These are phyloP conservation scores for Drosophila ambigua DNA, from an alignment of 1,140 invertebrate genomes.

Conservation along the genomic window DNA sequence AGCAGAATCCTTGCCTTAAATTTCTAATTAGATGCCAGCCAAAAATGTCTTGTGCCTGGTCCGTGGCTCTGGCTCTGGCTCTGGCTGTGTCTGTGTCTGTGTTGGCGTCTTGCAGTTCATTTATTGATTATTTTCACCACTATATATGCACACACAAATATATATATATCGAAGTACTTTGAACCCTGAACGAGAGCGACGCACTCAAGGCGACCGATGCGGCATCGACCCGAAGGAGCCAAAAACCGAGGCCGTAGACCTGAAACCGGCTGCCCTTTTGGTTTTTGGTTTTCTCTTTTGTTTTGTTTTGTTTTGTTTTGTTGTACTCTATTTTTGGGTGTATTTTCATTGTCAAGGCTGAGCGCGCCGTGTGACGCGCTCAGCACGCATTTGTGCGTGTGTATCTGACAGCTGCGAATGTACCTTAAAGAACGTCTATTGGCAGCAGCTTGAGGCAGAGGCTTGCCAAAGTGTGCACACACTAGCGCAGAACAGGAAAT, in stretches of 20 bases:
- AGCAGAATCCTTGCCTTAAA: conserved; percentile 45
- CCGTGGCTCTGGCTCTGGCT: conserved; percentile 9
- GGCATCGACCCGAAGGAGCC: background rate
- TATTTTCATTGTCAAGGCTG: conserved; percentile 68
- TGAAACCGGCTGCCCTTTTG: conserved; percentile 44
- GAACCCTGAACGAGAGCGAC: conserved; percentile 34
- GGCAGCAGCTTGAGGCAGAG: background rate
- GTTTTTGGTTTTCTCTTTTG: background rate
- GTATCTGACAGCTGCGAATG: conserved; percentile 25
- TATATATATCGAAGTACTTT: conserved; percentile 21
- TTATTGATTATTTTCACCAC: conserved; percentile 53
- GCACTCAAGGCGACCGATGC: conserved; percentile 20
- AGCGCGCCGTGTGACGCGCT: conserved; percentile 21
- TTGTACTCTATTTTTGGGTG: conserved; percentile 4
- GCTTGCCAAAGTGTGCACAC: too few species aligned
- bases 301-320: background rate
- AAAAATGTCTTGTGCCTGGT: conserved; percentile 1
- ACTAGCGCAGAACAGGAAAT: too few species aligned
- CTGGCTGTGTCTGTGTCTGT: background rate
- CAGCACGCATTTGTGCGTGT: conserved; percentile 51
- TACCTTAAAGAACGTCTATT: conserved; percentile 1
- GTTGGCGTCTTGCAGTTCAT: conserved; percentile 1
- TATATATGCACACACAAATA: background rate
- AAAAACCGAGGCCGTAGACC: conserved; percentile 42
- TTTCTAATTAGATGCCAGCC: conserved; percentile 60